Base-by-base conservation (phyloP, 2,888 invertebrate genomes). In the Drosophila phalerata region DNA sequence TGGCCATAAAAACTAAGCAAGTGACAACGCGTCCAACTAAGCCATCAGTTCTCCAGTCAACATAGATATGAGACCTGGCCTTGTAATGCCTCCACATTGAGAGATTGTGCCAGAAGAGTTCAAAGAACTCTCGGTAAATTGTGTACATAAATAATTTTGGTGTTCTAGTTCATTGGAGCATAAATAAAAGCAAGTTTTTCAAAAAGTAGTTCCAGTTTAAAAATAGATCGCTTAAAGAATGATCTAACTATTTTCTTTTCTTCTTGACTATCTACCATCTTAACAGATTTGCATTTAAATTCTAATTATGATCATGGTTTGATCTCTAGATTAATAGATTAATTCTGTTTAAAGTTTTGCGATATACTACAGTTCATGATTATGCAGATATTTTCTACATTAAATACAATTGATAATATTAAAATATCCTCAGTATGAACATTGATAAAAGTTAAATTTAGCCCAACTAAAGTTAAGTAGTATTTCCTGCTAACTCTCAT, bases 91-190 rank as follows among this genome's bases (percentile, higher is more conserved):
- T 43, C 28, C 19, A 48, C 32, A n/a, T 52, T 38, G 19, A 38
- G 19, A 38, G 37, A 38, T 42, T 49, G 51, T 25, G 51, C 30
- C n/a, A 28, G 9, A 43, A 40, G 25, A 47, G 76, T 76, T 76
- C 73, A 77, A 77, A 60, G 77, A 77, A 77, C 76, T 72, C 43
- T 58, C 45, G 38, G 55, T 25, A 22, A 67, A 43, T 19, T 19
- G 22, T 43, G 13, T 32, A 32, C 40, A 48, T 8, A 38, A n/a
- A 37, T 19, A 30, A 15, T 40, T 9, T n/a, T 9, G 34, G 17
- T 10, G 28, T n/a, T 43, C 43, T 42, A 45, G 57, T 58, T 72
- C 34, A n/a, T 28, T 22, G 15, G 49, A 58, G 60, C 22, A 42
- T 40, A 58, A 42, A 73, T 32, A 49, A 42, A 17, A 55, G 43